Evolutionary conservation across 2,888 invertebrate genomes (phyloP), one percentile per base, ranked within the genome.

Genomic region (Ecliptopera silaceata): DNA sequence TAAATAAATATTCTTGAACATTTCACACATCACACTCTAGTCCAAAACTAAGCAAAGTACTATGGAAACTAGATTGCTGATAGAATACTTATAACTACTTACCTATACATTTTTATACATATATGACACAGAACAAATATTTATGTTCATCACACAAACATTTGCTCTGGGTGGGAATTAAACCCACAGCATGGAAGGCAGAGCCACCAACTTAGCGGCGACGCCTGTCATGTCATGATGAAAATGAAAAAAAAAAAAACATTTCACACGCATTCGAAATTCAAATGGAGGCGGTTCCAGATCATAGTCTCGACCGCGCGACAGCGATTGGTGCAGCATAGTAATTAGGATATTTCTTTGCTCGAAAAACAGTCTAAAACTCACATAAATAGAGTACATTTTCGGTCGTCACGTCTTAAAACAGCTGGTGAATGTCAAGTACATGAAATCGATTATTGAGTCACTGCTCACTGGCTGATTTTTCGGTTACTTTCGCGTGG

Each of bases 361-460:
- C 36, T 34, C 38, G 39, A 61, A 64, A 74, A 65, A 74, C n/a
- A 59, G 66, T 74, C 73, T 49, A 79, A 69, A 47, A 2, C 0
- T 0, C 4, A 56, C 44, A 8, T 0, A 0, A 1, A 39, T 70
- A 80, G 66, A 66, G 72, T 47, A 12, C 50, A 72, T 17, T 68
- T 72, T 81, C 11, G 64, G 17, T 63, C 71, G 65, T 45, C 52
- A 53, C 44, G 12, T 48, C 26, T 51, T 51, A 56, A 63, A 61
- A 54, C 42, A 13, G 54, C 62, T 68, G 77, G 70, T 79, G 88
- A 88, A 88, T 88, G 85, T 88, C 87, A 89, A 87, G 84, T 84
- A 86, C 84, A 84, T 81, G 84, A 88, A 88, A 89, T 87, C 82
- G 84, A 84, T 87, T 83, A 77, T 66, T 56, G 57, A 10, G 58